These are phyloP conservation scores for Drosophila eohydei DNA, from an alignment of 2,888 invertebrate genomes.

Conservation along the genomic window DNA sequence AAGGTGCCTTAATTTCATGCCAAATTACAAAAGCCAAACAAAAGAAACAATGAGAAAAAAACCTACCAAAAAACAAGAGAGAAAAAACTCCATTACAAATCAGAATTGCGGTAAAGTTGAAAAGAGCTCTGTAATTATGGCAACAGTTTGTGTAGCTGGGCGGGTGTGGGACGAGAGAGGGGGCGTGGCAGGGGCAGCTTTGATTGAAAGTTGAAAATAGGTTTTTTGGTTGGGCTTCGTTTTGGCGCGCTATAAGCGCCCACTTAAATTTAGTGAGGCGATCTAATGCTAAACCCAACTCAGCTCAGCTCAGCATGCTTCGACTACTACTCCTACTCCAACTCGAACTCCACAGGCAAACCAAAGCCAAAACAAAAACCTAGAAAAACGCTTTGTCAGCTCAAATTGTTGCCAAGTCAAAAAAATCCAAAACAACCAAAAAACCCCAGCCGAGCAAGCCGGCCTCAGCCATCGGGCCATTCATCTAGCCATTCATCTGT, in stretches of 20 bases:
- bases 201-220: constrained; percentile 78
- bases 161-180: background rate
- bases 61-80: background rate
- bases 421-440: background rate
- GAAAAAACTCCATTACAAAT: constrained; percentile 67
- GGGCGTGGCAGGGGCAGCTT: constrained; percentile 20
- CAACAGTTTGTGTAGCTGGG: constrained; percentile 10
- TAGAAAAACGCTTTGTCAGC: constrained; percentile 68
- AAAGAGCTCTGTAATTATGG: constrained; percentile 73
- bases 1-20: constrained; percentile 64
- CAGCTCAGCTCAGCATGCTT: constrained; percentile 11
- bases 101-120: constrained; percentile 76
- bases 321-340: background rate
- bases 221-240: constrained; percentile 44
- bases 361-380: constrained; percentile 34
- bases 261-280: constrained; percentile 54
- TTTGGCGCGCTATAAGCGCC: constrained; percentile 45
- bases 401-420: constrained; percentile 19
- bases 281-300: constrained; percentile 60
- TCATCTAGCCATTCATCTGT: constrained; percentile 21
- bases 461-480: background rate
- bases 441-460: background rate
- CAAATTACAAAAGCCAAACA: constrained; percentile 45
- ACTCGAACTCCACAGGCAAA: constrained; percentile 14
- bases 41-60: constrained; percentile 26